Evolutionary conservation across 2,888 invertebrate species (phyloP).

Genomic region (Megaustenia siamemsis): DNA sequence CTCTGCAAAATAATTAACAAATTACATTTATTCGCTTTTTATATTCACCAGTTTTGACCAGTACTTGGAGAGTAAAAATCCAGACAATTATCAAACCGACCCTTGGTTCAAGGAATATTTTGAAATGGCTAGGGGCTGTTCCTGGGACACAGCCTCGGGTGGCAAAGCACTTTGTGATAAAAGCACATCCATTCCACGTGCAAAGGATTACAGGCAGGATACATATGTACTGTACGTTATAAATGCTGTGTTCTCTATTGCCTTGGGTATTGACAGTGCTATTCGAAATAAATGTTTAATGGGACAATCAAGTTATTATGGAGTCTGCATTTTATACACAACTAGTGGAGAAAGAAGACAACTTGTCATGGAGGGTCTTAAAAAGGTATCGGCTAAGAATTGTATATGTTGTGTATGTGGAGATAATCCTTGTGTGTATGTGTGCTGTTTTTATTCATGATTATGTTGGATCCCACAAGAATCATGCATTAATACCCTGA

Average conservation of each 20-base stretch:
- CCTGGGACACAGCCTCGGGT: constrained; percentile 16
- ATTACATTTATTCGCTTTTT: no score
- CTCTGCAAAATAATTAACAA: no score
- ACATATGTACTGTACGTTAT: constrained; percentile 76
- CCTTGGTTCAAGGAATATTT: constrained; percentile 81
- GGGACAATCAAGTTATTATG: constrained; percentile 50
- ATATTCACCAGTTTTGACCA: constrained; percentile 64
- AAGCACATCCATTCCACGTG: constrained; percentile 65
- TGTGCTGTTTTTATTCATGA: not conserved
- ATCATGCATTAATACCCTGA: no score
- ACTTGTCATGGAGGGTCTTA: constrained; percentile 64
- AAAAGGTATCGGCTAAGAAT: constrained; percentile 28
- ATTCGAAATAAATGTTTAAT: constrained; percentile 12
- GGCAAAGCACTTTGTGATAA: constrained; percentile 28
- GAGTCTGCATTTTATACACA: constrained; percentile 67
- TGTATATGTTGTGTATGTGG: no score
- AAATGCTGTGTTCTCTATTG: constrained; percentile 76
- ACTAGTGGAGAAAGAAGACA: constrained; percentile 71
- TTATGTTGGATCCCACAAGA: no score
- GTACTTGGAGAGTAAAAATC: constrained; percentile 73
- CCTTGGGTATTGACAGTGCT: constrained; percentile 66
- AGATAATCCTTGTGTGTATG: not conserved
- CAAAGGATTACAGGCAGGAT: constrained; percentile 72
- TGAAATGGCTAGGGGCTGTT: constrained; percentile 66
- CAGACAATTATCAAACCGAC: constrained; percentile 73